Evolutionary conservation across 1,140 invertebrate genomes (phyloP).

Genomic region (Drosophila bocki): DNA sequence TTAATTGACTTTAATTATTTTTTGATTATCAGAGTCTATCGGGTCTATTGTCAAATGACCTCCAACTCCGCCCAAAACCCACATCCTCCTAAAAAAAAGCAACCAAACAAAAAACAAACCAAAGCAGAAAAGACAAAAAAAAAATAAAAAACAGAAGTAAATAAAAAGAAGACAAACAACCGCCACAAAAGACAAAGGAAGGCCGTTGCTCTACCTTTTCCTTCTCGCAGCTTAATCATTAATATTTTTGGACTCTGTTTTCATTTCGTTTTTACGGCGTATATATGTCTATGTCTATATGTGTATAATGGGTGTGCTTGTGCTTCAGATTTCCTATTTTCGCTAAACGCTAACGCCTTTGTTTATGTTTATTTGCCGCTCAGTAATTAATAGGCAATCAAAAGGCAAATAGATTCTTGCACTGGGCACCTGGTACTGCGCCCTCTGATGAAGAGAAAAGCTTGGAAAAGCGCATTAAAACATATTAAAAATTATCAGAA

Average conservation of each 20-base stretch:
- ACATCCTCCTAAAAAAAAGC: neutral
- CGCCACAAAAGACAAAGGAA: constrained; percentile 31
- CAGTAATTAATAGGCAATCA: constrained; percentile 78
- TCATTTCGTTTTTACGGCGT: constrained; percentile 3
- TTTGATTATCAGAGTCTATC: neutral
- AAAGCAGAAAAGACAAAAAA: neutral
- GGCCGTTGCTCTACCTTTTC: constrained; percentile 25
- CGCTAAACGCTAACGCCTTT: constrained; percentile 31
- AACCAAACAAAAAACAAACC: neutral
- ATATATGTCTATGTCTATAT: neutral
- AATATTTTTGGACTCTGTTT: constrained; percentile 19
- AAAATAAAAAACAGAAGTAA: neutral
- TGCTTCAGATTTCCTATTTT: constrained; percentile 26
- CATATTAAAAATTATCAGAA: neutral
- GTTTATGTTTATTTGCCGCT: constrained; percentile 77
- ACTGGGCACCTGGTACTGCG: constrained; percentile 21
- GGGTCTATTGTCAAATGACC: constrained; percentile 7
- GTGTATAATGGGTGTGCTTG: neutral
- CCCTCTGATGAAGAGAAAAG: neutral
- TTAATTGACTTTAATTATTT: constrained; percentile 18
- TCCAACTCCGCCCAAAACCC: neutral
- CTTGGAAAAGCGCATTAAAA: neutral
- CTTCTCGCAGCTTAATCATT: constrained; percentile 31
- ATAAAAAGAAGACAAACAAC: constrained; percentile 16
- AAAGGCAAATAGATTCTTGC: constrained; percentile 56